These are phyloP conservation scores for Pogona vitticeps DNA, from an alignment of 2,113 vertebrate species.

Conservation along the genomic window DNA sequence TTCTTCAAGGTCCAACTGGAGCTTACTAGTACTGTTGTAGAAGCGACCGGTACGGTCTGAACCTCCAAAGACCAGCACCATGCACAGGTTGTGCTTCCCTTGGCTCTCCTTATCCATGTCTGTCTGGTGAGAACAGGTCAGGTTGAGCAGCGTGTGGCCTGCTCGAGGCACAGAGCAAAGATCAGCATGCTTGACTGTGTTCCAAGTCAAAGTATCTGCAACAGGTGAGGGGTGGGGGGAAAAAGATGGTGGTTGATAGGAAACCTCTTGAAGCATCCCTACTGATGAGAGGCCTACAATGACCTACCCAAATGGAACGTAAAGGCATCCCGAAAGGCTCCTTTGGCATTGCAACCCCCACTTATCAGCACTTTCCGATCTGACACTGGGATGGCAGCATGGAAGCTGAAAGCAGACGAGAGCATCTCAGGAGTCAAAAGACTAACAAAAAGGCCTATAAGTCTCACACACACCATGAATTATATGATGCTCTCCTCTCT, in stretches of 20 bases:
- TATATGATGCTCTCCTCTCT: no score
- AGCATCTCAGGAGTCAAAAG: constrained; percentile 12
- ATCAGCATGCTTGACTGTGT: constrained; percentile 68
- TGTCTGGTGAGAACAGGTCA: constrained; percentile 51
- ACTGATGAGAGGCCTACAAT: constrained; percentile 15
- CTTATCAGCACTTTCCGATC: constrained; percentile 84
- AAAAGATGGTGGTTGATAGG: not conserved
- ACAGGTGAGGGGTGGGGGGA: not conserved
- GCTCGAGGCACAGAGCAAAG: constrained; percentile 80
- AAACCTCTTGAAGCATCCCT: not conserved
- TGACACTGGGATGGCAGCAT: constrained; percentile 82
- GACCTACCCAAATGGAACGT: constrained; percentile 81
- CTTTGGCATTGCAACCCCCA: constrained; percentile 84
- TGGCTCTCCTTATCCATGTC: constrained; percentile 59
- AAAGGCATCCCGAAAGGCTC: constrained; percentile 83
- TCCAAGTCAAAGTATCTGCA: constrained; percentile 85
- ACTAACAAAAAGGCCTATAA: not conserved
- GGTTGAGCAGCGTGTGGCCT: constrained; percentile 82
- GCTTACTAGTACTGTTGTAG: constrained; percentile 80
- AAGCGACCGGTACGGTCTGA: constrained; percentile 82
- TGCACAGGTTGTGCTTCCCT: constrained; percentile 56
- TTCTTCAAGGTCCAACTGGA: constrained; percentile 64
- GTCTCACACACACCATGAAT: not conserved
- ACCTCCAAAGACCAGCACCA: constrained; percentile 83
- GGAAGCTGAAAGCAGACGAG: constrained; percentile 78